Percentiles rank a stretch among this genome's conserved stretches.
Conservation (phyloP, 2,797 vertebrate species). For the Falco novaeseelandiae region DNA sequence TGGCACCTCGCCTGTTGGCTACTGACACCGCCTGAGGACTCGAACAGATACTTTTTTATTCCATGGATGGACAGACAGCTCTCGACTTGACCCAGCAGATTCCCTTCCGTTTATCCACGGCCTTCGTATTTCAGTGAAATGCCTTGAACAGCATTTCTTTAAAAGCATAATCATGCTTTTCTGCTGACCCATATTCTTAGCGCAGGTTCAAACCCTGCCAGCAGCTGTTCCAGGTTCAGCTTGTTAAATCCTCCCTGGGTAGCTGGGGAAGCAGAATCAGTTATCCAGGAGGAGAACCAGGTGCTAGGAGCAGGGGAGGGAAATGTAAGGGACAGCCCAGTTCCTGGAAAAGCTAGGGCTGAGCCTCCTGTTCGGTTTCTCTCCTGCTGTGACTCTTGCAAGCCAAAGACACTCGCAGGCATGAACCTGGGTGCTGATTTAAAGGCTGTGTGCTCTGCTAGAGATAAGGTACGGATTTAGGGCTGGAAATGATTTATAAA, state of each 20-base stretch:
- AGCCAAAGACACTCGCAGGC: not conserved
- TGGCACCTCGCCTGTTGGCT: not conserved
- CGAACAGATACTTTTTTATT: not conserved
- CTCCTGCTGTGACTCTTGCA: not conserved
- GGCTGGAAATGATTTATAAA: not conserved
- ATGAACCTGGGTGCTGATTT: not conserved
- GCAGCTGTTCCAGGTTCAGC: constrained; percentile 15
- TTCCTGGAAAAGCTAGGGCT: not conserved
- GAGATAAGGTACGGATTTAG: not conserved
- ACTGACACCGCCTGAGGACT: rapidly evolving
- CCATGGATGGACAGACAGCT: not conserved
- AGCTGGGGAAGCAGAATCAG: not conserved
- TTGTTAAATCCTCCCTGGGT: constrained; percentile 7
- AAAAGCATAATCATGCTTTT: not conserved
- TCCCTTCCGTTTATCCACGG: not conserved
- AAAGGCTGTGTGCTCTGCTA: not conserved
- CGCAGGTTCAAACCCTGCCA: not conserved
- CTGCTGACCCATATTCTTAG: constrained; percentile 42
- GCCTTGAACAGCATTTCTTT: not conserved
- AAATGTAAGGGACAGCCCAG: not conserved
- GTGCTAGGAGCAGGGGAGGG: not conserved
- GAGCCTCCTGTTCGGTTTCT: rapidly evolving
- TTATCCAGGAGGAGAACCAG: not conserved
- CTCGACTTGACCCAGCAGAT: not conserved
- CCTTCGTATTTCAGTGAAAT: not conserved